Evolutionary conservation across 2,888 invertebrate species (phyloP).

Genomic region (Drosophila niveifrons): DNA sequence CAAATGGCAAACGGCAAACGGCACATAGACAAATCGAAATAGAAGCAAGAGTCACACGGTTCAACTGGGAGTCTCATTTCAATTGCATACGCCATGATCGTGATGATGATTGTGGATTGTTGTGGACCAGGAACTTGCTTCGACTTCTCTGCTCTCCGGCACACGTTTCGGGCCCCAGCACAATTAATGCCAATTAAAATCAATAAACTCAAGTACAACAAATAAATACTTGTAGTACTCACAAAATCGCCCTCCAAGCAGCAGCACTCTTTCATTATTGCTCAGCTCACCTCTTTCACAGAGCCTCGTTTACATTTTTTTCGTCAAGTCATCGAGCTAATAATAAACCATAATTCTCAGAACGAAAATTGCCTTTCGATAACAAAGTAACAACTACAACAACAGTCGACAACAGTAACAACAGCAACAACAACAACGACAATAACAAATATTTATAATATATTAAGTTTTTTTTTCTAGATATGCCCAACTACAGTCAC

Average conservation of each 20-base stretch:
- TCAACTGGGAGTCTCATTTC: constrained; percentile 21
- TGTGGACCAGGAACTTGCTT: constrained; percentile 21
- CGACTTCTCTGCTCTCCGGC: neutral
- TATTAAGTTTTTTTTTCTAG: constrained; percentile 18
- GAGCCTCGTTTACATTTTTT: constrained; percentile 26
- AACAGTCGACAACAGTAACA: neutral
- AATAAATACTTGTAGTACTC: constrained; percentile 14
- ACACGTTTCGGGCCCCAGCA: constrained; percentile 19
- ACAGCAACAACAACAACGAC: constrained; percentile 1
- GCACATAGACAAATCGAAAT: constrained; percentile 9
- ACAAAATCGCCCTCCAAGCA: constrained; percentile 49
- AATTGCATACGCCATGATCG: constrained; percentile 45
- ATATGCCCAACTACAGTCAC: constrained; percentile 29
- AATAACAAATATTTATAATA: neutral
- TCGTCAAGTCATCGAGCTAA: constrained; percentile 54
- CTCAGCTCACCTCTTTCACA: constrained; percentile 18
- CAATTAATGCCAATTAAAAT: constrained; percentile 74
- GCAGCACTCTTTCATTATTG: neutral
- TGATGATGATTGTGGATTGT: constrained; percentile 37
- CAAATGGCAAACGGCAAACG: neutral
- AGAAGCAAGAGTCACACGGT: constrained; percentile 18
- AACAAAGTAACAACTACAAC: constrained; percentile 33
- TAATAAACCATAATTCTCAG: constrained; percentile 67
- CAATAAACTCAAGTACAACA: constrained; percentile 58
- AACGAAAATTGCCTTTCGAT: constrained; percentile 59